These are phyloP conservation scores for Mesopsocus fuscifrons DNA, from an alignment of 2,888 invertebrate species.

Conservation along the genomic window DNA sequence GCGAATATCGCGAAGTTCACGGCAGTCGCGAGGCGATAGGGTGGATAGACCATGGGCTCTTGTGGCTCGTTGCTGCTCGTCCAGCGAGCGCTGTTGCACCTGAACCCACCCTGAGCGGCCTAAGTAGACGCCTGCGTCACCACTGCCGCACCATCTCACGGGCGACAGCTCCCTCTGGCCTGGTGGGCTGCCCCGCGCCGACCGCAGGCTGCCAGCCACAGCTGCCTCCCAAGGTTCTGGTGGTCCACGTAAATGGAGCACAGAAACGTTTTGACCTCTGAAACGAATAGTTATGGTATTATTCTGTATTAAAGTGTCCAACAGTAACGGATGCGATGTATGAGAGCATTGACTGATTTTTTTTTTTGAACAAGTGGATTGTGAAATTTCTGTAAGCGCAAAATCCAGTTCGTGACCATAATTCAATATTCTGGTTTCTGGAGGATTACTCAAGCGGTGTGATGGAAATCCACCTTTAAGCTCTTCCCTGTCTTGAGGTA, in stretches of 20 bases:
- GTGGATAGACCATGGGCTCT: conserved; percentile 13
- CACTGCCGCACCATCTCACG: conserved; percentile 36
- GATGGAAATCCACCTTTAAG: too few relatives aligned
- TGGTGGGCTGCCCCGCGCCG: conserved; percentile 9
- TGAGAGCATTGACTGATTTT: too few relatives aligned
- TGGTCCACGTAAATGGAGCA: conserved; percentile 32
- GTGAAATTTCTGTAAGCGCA: too few relatives aligned
- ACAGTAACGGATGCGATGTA: too few relatives aligned
- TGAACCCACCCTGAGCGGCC: conserved; percentile 33
- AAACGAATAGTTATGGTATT: too few relatives aligned
- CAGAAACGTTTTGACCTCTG: conserved; percentile 35
- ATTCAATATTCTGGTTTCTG: too few relatives aligned
- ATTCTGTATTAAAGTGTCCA: too few relatives aligned
- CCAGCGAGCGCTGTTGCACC: conserved; percentile 34
- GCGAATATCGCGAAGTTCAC: too few relatives aligned
- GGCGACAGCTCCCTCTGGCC: conserved; percentile 31
- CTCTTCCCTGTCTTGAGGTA: too few relatives aligned
- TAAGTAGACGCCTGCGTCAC: conserved; percentile 36
- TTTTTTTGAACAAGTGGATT: too few relatives aligned
- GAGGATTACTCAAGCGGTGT: too few relatives aligned
- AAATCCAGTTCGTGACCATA: too few relatives aligned
- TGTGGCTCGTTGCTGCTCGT: conserved; percentile 25
- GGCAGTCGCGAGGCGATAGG: conserved; percentile 22
- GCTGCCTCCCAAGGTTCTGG: conserved; percentile 35
- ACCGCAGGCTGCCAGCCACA: conserved; percentile 17